Base-by-base conservation (phyloP, 2,113 vertebrate species). In the Clarias macrocephalus region DNA sequence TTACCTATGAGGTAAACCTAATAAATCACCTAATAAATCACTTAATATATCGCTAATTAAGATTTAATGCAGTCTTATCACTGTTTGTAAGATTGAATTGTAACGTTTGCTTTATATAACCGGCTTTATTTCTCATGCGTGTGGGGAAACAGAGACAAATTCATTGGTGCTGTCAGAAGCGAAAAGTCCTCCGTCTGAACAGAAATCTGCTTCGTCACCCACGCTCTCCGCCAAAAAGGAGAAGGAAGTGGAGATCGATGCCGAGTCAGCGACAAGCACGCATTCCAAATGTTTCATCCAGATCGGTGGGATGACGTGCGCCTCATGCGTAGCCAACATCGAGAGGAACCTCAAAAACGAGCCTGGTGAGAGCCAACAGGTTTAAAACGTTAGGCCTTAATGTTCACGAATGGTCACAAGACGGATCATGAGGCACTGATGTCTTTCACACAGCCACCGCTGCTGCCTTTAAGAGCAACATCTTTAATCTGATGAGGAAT, bases 301-400 rank as follows among this genome's bases (percentile, higher is more conserved):
- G 85, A 95, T 99, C 0, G 96, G 96, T 10, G 98, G 98, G 18
- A 99, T 99, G 98, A 99, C 98, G 0, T 99, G 98, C 73, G 97
- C 98, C 57, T 99, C 98, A 0, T 99, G 98, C 3, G 98, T 99
- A 68, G 96, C 97, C 88, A 99, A 99, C 94, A 99, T 99, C 2
- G 98, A 99, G 92, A 95, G 98, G 89, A 99, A 99, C 73, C 95
- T 99, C 80, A 97, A 96, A 57, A 95, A 96, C 66, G 98, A 99
- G 93, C 92, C 96, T 3, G 98, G 98, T 99, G 85, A 93, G 95
- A 65, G 54, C 76, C 2, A 30, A 65, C 30, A 28, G 1, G 10
- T 65, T 62, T 37, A 12, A 42, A 65, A 7, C 12, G 23, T 37
- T 77, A 37, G n/a, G 1, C 11, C 21, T n/a, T 57, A 19, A 42